Conservation (phyloP, 1,140 invertebrate genomes). For the Diachasma alloeum region DNA sequence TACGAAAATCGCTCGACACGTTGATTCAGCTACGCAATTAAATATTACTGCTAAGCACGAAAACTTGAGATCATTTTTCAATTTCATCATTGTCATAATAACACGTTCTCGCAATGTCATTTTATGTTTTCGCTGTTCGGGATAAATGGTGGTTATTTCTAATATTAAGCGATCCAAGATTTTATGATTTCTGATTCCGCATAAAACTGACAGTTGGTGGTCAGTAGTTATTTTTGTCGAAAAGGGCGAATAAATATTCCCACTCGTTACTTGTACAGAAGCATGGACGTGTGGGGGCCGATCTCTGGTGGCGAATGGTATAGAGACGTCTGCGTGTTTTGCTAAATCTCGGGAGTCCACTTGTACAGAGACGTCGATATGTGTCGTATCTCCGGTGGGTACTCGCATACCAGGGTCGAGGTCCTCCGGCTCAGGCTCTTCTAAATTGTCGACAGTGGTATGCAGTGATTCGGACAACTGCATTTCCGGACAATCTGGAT, state of each 20-base stretch:
- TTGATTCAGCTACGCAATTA: background rate
- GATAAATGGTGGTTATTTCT: background rate
- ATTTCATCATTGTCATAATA: conserved; percentile 18
- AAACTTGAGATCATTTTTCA: conserved; percentile 23
- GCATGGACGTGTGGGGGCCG: no score
- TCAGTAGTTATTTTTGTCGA: background rate
- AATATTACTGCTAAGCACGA: conserved; percentile 7
- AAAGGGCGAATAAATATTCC: background rate
- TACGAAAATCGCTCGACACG: background rate
- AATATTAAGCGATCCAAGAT: background rate
- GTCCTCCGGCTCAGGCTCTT: no score
- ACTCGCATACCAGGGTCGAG: no score
- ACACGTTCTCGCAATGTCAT: conserved; percentile 9
- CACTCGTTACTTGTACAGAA: background rate
- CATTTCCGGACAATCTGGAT: background rate
- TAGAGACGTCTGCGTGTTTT: no score
- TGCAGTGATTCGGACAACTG: no score
- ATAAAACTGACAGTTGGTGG: background rate
- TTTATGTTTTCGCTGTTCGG: background rate
- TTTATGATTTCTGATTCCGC: conserved; percentile 15
- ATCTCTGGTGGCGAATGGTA: no score
- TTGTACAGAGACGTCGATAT: background rate
- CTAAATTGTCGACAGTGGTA: no score
- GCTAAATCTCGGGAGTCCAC: background rate
- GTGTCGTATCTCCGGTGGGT: background rate